Evolutionary conservation across 2,113 vertebrate species (phyloP), one percentile per base, ranked within the genome.

Genomic region (Spilogale gracilis): DNA sequence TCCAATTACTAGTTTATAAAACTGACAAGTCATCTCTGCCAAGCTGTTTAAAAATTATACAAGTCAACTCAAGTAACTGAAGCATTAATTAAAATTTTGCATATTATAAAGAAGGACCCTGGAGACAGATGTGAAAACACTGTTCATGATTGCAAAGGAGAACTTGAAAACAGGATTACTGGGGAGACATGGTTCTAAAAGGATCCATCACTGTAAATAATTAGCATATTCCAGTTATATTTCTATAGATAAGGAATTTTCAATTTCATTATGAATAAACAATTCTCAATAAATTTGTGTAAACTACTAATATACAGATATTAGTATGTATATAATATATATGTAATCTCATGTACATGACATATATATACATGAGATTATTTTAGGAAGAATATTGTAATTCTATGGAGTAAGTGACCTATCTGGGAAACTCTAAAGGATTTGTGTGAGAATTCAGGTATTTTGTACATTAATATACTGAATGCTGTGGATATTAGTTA

Each of bases 1-100:
- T 95, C 95, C 98, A 98, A 98, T 98, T 97, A 98, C 96, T 1
- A 45, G 74, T 97, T 98, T 98, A 98, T 97, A 98, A 98, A 98
- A 98, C 83, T 96, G 87, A 93, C 92, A 97, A 98, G 93, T 97
- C 87, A 91, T 97, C 92, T 96, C 97, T 98, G 86, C 97, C 0
- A 95, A 85, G 61, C 6, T 9, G 48, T 96, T 97, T 98, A 88
- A 76, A 97, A 98, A 96, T 91, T 86, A 93, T 27, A 60, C 81
- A 97, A 95, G 61, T 97, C 95, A 98, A 95, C 91, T 81, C n/a
- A 92, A 85, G 85, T 89, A 97, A 91, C 48, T 74, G 71, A 69
- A 96, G 61, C 32, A 97, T 97, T 97, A 97, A 97, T 98, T 98
- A 97, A 97, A 98, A 98, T 73, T 89, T 78, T 97, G 63, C 32